Evolutionary conservation across 2,888 invertebrate genomes (phyloP).

Genomic region (Conistra vaccinii): DNA sequence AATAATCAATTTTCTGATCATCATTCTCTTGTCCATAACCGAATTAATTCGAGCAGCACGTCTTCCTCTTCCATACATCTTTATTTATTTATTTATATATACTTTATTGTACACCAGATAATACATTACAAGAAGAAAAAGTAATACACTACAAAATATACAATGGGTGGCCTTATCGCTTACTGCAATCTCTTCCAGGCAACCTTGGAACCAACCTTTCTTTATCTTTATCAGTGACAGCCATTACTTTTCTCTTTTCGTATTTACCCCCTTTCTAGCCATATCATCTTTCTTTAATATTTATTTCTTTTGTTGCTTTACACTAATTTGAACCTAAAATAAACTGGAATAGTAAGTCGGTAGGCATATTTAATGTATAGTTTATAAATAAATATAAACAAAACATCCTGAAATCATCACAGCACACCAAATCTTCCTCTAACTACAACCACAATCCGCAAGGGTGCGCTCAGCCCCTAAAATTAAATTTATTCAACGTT

Average conservation of each 20-base stretch:
- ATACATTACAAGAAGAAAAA: too few species aligned
- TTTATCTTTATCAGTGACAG: background rate
- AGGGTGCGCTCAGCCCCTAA: conserved; percentile 50
- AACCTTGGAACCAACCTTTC: too few species aligned
- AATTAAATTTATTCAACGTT: conserved; percentile 72
- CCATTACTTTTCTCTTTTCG: too few species aligned
- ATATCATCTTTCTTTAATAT: background rate
- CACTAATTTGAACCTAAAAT: background rate
- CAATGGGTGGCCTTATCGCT: too few species aligned
- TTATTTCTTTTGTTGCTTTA: background rate
- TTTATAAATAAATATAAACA: conserved; percentile 21
- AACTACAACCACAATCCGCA: conserved; percentile 52
- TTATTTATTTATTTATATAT: too few species aligned
- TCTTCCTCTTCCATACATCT: background rate
- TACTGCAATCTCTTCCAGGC: too few species aligned
- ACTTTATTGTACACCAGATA: too few species aligned
- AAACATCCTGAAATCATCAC: conserved; percentile 28
- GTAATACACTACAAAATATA: too few species aligned
- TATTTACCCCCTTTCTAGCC: background rate
- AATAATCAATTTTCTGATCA: too few species aligned
- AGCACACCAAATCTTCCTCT: conserved; percentile 34
- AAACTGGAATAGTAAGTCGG: background rate
- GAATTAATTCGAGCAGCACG: background rate
- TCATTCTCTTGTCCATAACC: fast-evolving
- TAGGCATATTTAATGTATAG: background rate